Percentiles rank a stretch among this genome's conserved stretches.
Conservation (phyloP, 2,797 vertebrate genomes). For the Protonibea diacanthus region DNA sequence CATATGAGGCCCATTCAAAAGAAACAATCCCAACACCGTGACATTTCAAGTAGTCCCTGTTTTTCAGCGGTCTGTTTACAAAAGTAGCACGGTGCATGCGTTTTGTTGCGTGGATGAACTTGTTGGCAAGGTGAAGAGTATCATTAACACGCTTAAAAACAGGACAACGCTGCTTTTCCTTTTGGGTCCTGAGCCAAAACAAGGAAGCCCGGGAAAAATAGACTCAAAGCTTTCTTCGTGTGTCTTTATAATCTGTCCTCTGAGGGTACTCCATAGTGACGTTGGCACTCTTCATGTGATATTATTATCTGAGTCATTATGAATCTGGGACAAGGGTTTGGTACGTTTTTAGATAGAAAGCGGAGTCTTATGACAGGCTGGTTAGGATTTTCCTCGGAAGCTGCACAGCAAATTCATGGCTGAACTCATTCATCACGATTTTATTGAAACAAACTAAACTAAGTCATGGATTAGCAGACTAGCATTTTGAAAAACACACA, state of each 20-base stretch:
- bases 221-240: slow-evolving; percentile 23
- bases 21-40: slow-evolving; percentile 62
- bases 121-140: slow-evolving; percentile 21
- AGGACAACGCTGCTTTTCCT: slow-evolving; percentile 38
- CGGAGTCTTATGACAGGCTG: neutral
- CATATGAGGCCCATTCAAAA: slow-evolving; percentile 51
- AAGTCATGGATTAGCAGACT: neutral
- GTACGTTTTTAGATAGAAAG: neutral
- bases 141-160: slow-evolving; percentile 53
- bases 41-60: slow-evolving; percentile 59
- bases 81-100: slow-evolving; percentile 20
- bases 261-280: neutral
- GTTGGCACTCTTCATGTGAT: slow-evolving; percentile 9
- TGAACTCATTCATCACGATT: neutral
- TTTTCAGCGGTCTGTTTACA: slow-evolving; percentile 11
- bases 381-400: neutral
- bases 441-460: neutral
- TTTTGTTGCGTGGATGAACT: slow-evolving; percentile 36
- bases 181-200: slow-evolving; percentile 27
- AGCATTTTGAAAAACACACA: neutral
- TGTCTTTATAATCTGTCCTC: slow-evolving; percentile 16
- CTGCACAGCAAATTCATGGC: neutral
- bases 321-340: neutral
- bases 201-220: slow-evolving; percentile 14
- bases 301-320: slow-evolving; percentile 11